phyloP scores from a whole-genome alignment of 2,113 vertebrate genomes.

The Odobenus rosmarus region DNA sequence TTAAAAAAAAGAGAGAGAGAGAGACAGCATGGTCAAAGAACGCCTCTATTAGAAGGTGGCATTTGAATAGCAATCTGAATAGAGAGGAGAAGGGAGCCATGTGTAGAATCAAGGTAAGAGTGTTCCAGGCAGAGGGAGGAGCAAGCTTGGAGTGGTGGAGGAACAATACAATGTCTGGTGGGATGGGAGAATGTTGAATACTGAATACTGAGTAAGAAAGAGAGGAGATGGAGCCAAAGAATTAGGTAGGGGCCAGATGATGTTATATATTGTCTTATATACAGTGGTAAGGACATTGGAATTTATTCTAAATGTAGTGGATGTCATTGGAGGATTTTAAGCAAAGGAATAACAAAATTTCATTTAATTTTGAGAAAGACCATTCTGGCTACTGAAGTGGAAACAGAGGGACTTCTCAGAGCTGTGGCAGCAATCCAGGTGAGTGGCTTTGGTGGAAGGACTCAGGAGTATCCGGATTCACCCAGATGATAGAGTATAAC shows the following conservation, averaged over 20 bases:
- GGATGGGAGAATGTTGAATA: background rate
- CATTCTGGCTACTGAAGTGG: background rate
- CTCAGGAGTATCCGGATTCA: fast-evolving
- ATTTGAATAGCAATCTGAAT: background rate
- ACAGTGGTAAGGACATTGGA: background rate
- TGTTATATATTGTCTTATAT: background rate
- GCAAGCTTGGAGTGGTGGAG: too few relatives aligned
- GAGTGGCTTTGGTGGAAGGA: background rate
- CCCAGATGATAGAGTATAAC: fast-evolving
- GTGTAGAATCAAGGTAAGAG: background rate
- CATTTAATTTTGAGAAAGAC: background rate
- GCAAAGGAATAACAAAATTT: background rate
- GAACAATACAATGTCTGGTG: background rate
- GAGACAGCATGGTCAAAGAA: background rate
- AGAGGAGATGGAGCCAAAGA: background rate
- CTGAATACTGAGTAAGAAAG: background rate
- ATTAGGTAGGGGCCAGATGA: background rate
- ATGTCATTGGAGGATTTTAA: background rate
- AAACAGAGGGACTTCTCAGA: background rate
- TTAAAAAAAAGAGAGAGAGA: background rate
- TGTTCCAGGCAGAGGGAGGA: background rate
- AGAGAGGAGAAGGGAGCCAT: background rate
- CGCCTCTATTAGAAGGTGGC: background rate
- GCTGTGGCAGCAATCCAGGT: fast-evolving
- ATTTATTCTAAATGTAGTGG: background rate